Base-by-base conservation (phyloP, 2,888 invertebrate species). In the Stenoptilia bipunctidactyla region DNA sequence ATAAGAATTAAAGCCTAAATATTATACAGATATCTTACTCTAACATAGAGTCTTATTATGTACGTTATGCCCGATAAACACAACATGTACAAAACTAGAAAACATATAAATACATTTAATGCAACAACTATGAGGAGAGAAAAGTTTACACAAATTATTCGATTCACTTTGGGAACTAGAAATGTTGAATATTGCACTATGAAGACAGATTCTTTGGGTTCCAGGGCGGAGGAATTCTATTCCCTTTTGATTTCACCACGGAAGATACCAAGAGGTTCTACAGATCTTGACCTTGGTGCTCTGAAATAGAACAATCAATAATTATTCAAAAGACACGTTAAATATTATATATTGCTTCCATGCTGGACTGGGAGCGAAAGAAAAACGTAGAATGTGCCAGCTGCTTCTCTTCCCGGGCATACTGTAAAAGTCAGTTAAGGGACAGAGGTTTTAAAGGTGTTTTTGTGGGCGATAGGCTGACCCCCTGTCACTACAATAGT, bases 201-300 rank as follows among this genome's bases (percentile, higher is more conserved):
- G 50, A 60, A 62, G 56, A 61, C 58, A 50, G 20, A 56, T 53
- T 77, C 67, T 70, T 70, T 67, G 66, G 68, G 61, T 56, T 57
- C 49, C 46, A 49, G 54, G 50, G 43, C 52, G 44, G 49, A 48
- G 48, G 52, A 45, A 50, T 43, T 48, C 66, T 61, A 76, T 55
- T 77, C 71, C 61, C 72, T 66, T 61, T 80, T 80, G 52, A 53
- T 57, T 48, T 82, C 77, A 45, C 67, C 61, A 47, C 76, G 80
- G 58, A 73, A 79, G 58, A 76, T 73, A 51, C 80, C 83, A 46
- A 84, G 73, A 66, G 83, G 83, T 62, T 85, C 84, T 55, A 85
- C 85, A 55, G 85, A 85, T 80, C 84, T 80, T 67, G 85, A 85
- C 79, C 85, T 80, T 56, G 85, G 84, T 76, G 85, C 83, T 83